phyloP scores from a whole-genome alignment of 2,888 invertebrate genomes.

The Tanytarsus gracilentus region DNA sequence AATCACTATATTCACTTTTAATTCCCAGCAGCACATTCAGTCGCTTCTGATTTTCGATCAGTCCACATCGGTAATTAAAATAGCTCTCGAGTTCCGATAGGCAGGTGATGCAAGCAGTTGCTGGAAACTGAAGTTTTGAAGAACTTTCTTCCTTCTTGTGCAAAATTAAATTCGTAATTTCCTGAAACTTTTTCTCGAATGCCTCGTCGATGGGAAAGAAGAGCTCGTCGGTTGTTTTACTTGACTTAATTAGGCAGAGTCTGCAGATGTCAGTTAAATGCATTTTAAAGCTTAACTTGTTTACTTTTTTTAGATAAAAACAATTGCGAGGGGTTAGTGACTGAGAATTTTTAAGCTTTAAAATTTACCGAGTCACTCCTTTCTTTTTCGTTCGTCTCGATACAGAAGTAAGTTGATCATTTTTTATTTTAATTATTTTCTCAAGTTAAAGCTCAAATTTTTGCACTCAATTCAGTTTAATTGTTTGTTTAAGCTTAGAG shows the following conservation, averaged over 20 bases:
- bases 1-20: background rate
- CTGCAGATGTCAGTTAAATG: background rate
- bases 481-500: too few relatives aligned
- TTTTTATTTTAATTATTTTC: too few relatives aligned
- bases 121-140: too few relatives aligned
- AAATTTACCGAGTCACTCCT: too few relatives aligned
- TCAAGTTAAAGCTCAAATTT: too few relatives aligned
- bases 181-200: slow-evolving; percentile 7
- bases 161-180: background rate
- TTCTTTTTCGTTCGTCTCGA: too few relatives aligned
- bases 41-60: slow-evolving; percentile 14
- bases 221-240: background rate
- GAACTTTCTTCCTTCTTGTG: background rate
- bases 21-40: background rate
- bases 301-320: too few relatives aligned
- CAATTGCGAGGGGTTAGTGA: too few relatives aligned
- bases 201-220: slow-evolving; percentile 15
- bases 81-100: background rate
- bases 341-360: too few relatives aligned
- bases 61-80: slow-evolving; percentile 8
- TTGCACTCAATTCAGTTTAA: too few relatives aligned
- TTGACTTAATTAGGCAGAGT: slow-evolving; percentile 7
- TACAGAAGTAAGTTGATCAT: too few relatives aligned
- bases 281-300: background rate
- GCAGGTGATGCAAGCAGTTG: background rate